Evolutionary conservation across 2,113 vertebrate species (phyloP).

Genomic region (Chaenocephalus aceratus): DNA sequence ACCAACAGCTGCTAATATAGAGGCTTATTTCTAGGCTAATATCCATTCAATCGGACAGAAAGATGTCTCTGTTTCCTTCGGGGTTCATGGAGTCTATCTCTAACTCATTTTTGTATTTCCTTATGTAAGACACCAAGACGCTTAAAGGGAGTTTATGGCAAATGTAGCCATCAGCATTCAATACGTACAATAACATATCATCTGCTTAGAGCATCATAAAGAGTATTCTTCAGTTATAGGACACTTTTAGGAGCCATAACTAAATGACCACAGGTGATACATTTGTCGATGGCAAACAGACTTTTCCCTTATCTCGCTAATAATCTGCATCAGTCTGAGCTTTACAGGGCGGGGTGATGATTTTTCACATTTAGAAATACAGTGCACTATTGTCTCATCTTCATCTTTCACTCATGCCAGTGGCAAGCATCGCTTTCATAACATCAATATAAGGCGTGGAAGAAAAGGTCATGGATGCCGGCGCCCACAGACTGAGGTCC

Average conservation of each 20-base stretch:
- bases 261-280: not conserved
- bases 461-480: conserved; percentile 62
- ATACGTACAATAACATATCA: not conserved
- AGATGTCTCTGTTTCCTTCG: not conserved
- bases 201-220: not conserved
- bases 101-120: not conserved
- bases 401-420: conserved; percentile 30
- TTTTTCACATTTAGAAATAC: conserved; percentile 24
- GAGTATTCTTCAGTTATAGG: not conserved
- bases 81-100: not conserved
- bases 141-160: not conserved
- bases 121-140: not conserved
- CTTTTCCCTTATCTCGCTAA: not conserved
- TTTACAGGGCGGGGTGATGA: not conserved
- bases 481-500: conserved; percentile 59
- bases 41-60: not conserved
- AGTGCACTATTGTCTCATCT: conserved; percentile 49
- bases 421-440: conserved; percentile 54
- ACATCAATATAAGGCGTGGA: conserved; percentile 55
- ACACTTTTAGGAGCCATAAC: not conserved
- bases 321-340: not conserved
- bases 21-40: conserved; percentile 14
- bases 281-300: not conserved
- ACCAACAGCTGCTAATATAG: not conserved
- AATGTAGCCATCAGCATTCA: not conserved